Evolutionary conservation across 2,888 invertebrate species (phyloP).

Genomic region (Epinotia ramella): DNA sequence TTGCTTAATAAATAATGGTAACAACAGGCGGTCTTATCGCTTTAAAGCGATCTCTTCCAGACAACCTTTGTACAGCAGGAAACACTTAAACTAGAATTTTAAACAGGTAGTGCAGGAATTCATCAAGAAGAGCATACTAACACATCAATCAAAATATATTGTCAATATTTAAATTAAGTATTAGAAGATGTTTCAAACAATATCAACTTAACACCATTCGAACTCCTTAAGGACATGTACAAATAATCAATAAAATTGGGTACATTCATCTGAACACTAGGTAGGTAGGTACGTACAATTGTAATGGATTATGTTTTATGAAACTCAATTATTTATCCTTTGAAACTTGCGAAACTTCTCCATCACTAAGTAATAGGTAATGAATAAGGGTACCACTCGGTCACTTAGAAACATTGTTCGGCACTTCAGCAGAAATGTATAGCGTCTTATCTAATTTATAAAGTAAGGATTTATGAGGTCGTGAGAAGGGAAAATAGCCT

Average conservation of each 20-base stretch:
- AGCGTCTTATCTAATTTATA: slow-evolving; percentile 75
- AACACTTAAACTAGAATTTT: no score
- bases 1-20: no score
- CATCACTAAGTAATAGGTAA: not conserved
- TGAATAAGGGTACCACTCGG: slow-evolving; percentile 23
- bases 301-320: not conserved
- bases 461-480: slow-evolving; percentile 73
- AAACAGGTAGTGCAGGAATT: no score
- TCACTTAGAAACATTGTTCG: slow-evolving; percentile 40
- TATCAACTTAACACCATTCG: no score
- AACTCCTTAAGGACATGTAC: not conserved
- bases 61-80: no score
- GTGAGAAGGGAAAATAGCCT: slow-evolving; percentile 68
- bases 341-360: not conserved
- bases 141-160: no score
- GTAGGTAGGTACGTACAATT: no score
- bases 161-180: no score
- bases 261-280: not conserved
- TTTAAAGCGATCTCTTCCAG: no score
- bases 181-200: no score
- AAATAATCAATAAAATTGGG: not conserved
- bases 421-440: slow-evolving; percentile 33
- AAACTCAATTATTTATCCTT: not conserved
- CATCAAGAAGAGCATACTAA: no score
- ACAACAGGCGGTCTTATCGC: no score